A percentile compares a stretch with the other conserved stretches of the same genome.
Conservation (phyloP, 2,113 vertebrate genomes). For the Odocoileus virginianus region DNA sequence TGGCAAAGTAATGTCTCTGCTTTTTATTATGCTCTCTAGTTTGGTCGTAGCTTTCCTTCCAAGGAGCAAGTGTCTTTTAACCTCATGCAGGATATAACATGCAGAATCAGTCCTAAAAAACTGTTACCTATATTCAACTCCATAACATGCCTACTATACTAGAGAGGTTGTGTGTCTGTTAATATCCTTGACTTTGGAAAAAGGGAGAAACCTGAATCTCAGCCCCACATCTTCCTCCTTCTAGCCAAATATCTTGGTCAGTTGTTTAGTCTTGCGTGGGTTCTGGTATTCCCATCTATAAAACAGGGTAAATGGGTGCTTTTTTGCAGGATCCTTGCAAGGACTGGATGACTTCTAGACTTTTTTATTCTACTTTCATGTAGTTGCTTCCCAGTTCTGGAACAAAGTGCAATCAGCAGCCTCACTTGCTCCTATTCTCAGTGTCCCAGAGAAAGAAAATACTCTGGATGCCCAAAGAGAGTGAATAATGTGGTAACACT, state of each 20-base stretch:
- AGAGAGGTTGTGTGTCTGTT: neutral
- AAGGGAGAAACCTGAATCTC: neutral
- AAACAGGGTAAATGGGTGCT: neutral
- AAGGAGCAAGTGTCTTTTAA: neutral
- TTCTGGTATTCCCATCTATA: neutral
- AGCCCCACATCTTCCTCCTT: neutral
- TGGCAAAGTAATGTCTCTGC: neutral
- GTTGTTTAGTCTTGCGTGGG: neutral
- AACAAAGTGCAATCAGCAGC: neutral
- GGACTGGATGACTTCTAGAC: neutral
- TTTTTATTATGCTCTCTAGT: neutral
- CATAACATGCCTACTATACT: no score
- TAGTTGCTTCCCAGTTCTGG: neutral
- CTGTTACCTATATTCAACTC: neutral
- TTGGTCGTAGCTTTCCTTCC: neutral
- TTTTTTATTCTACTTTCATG: neutral
- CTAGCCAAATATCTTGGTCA: neutral
- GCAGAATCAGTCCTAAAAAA: neutral
- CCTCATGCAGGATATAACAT: neutral
- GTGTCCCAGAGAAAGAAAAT: neutral
- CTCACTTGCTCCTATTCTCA: neutral
- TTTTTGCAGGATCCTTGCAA: neutral
- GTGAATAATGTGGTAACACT: neutral
- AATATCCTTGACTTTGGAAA: neutral
- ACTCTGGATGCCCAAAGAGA: neutral